Evolutionary conservation across 2,888 invertebrate genomes (phyloP).

Genomic region (Oscheius sp.): DNA sequence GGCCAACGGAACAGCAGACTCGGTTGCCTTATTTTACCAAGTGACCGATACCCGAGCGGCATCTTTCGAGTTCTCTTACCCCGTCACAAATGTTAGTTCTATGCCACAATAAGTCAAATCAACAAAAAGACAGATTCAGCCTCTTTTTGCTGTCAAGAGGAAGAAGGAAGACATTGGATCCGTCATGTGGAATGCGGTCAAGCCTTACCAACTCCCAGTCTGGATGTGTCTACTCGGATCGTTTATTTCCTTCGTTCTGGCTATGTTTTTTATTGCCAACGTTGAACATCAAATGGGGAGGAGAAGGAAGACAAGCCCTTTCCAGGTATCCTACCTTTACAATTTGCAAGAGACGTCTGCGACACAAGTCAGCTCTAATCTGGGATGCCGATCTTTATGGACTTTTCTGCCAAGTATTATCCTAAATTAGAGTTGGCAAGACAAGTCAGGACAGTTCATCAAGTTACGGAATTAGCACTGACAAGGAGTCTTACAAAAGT

Average conservation of each 20-base stretch:
- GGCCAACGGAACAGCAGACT: conserved; percentile 61
- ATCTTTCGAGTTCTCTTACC: conserved; percentile 60
- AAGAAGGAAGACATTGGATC: conserved; percentile 44
- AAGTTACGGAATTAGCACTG: too few species aligned
- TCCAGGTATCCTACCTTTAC: conserved; percentile 43
- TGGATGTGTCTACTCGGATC: conserved; percentile 58
- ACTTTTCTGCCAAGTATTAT: too few species aligned
- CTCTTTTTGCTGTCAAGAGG: conserved; percentile 49
- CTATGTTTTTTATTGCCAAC: conserved; percentile 48
- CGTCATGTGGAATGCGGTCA: conserved; percentile 65
- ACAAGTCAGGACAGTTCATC: too few species aligned
- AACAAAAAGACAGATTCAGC: conserved; percentile 46
- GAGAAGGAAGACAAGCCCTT: conserved; percentile 50
- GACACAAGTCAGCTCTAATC: too few species aligned
- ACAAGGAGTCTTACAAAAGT: too few species aligned
- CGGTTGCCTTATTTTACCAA: conserved; percentile 59
- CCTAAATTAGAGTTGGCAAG: too few species aligned
- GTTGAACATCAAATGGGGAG: conserved; percentile 53
- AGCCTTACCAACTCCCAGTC: conserved; percentile 53
- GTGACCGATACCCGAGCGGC: conserved; percentile 53
- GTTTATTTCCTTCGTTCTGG: conserved; percentile 39
- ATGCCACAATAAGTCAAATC: neutral
- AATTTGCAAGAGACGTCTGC: too few species aligned
- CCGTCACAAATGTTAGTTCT: conserved; percentile 53
- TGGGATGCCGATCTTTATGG: too few species aligned